phyloP scores from a whole-genome alignment of 2,888 invertebrate genomes.

The Epinotia brunnichana region DNA sequence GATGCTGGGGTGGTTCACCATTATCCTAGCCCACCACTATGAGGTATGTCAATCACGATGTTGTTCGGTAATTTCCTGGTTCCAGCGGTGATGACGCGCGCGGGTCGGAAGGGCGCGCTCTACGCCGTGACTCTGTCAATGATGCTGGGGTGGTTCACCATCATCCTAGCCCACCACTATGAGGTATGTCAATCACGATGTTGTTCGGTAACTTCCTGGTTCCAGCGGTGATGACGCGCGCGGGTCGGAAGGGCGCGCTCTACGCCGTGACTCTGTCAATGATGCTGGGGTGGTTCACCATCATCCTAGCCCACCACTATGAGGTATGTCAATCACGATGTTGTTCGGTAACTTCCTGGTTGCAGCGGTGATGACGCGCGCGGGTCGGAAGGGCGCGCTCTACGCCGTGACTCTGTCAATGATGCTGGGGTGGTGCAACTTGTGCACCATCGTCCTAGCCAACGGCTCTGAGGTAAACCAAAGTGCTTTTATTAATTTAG shows the following conservation, averaged over 20 bases:
- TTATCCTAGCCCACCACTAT: constrained; percentile 69
- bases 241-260: constrained; percentile 78
- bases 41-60: constrained; percentile 55
- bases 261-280: constrained; percentile 72
- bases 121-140: constrained; percentile 72
- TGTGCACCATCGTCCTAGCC: constrained; percentile 75
- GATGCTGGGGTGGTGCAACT: constrained; percentile 78
- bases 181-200: constrained; percentile 55
- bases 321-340: constrained; percentile 55
- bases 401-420: constrained; percentile 72
- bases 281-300: constrained; percentile 76
- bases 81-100: constrained; percentile 72
- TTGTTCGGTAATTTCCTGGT: constrained; percentile 58
- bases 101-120: constrained; percentile 78
- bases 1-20: constrained; percentile 76
- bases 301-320: constrained; percentile 69
- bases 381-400: constrained; percentile 78
- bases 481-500: neutral
- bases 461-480: constrained; percentile 53
- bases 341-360: constrained; percentile 58
- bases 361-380: constrained; percentile 72
- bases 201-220: constrained; percentile 58
- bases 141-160: constrained; percentile 76
- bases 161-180: constrained; percentile 69
- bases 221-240: constrained; percentile 72